A percentile compares a stretch with the other conserved stretches of the same genome.
Evolutionary conservation across 2,113 vertebrate genomes (phyloP).

Genomic region (Oreotragus oreotragus): DNA sequence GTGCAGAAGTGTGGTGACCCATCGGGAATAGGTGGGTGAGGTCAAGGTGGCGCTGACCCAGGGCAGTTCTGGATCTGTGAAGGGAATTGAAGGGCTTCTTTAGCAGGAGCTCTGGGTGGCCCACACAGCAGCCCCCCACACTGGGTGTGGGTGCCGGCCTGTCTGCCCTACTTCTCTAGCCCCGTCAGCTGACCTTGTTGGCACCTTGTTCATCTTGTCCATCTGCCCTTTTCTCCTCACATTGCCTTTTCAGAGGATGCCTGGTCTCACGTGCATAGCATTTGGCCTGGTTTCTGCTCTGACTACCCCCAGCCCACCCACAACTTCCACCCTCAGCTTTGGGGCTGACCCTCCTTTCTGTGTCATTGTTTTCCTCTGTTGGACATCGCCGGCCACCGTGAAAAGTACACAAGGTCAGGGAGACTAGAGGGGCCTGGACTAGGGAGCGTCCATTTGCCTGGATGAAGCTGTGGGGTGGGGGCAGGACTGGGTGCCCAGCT

Average conservation of each 20-base stretch:
- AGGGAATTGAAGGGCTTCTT: not conserved
- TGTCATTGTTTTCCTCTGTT: fast-evolving
- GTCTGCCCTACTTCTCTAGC: too few relatives aligned
- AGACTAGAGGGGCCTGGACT: not conserved
- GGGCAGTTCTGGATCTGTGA: not conserved
- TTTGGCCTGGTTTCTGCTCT: not conserved
- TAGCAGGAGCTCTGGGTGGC: not conserved
- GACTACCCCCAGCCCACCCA: fast-evolving
- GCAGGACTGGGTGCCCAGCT: fast-evolving
- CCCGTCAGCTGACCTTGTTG: not conserved
- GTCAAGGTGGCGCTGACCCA: fast-evolving
- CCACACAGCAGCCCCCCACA: fast-evolving
- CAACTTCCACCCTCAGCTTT: not conserved
- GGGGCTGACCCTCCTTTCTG: not conserved
- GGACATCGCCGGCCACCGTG: fast-evolving
- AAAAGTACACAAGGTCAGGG: not conserved
- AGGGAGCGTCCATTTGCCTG: fast-evolving
- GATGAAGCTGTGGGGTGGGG: fast-evolving
- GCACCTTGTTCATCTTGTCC: too few relatives aligned
- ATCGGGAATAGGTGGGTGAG: not conserved
- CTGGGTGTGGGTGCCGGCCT: not conserved
- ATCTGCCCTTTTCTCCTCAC: not conserved
- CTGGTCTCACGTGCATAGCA: fast-evolving
- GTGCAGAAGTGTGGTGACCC: not conserved
- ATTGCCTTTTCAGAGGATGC: not conserved